phyloP scores from a whole-genome alignment of 2,797 vertebrate species.

The Parambassis ranga region DNA sequence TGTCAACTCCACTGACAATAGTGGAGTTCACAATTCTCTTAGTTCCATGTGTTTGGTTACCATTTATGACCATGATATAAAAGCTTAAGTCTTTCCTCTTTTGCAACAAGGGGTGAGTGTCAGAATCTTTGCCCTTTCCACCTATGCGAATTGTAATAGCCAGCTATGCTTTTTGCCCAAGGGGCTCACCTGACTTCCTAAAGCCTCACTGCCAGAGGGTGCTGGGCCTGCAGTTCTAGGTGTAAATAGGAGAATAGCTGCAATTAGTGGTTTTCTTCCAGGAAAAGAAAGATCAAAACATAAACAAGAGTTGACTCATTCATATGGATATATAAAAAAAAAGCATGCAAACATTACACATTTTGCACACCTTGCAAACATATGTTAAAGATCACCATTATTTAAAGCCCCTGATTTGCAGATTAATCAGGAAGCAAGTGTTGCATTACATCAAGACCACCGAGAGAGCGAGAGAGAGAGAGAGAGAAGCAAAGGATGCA shows the following conservation, averaged over 20 bases:
- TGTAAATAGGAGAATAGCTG: too few relatives aligned
- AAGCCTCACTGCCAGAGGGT: too few relatives aligned
- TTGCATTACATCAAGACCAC: slow-evolving; percentile 63
- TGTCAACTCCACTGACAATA: not conserved
- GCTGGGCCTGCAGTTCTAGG: too few relatives aligned
- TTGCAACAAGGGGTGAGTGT: too few relatives aligned
- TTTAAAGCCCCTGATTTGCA: slow-evolving; percentile 58
- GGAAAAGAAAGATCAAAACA: too few relatives aligned
- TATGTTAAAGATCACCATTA: slow-evolving; percentile 60
- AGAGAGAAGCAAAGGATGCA: not conserved
- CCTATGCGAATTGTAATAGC: too few relatives aligned
- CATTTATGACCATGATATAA: too few relatives aligned
- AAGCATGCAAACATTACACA: not conserved
- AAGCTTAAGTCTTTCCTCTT: not conserved
- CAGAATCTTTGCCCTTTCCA: too few relatives aligned
- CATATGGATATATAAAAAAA: not conserved
- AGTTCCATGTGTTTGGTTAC: not conserved
- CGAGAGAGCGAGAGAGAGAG: slow-evolving; percentile 12
- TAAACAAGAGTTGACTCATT: too few relatives aligned
- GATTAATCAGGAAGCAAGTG: slow-evolving; percentile 58
- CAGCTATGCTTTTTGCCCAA: too few relatives aligned
- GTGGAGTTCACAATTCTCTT: not conserved
- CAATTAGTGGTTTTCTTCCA: too few relatives aligned
- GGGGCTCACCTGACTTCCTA: too few relatives aligned
- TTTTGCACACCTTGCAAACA: slow-evolving; percentile 71